Evolutionary conservation across 2,113 vertebrate genomes (phyloP), one percentile per base, ranked within the genome.

Genomic region (Urocolius indicus): DNA sequence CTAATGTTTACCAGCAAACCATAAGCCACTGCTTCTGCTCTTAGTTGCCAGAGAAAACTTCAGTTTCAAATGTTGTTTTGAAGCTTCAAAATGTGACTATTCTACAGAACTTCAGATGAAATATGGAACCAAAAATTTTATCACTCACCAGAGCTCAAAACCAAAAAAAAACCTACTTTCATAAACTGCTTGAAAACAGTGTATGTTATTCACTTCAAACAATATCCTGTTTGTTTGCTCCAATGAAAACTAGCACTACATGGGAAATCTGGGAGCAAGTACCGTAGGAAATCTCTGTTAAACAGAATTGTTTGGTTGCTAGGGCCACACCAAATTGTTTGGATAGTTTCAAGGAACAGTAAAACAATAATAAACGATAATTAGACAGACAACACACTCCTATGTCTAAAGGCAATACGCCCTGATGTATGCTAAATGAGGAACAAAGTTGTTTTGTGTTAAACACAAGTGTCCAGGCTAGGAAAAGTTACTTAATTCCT

Each of bases 291-390:
- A 97, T 92, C 91, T 95, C 96, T 98, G 92, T 90, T 96, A 93
- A 93, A 95, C 95, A 81, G 95, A 95, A 95, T 97, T 98, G 97
- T 98, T 98, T 96, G 96, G 97, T 98, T 98, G 97, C 97, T 96
- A 98, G 48, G 97, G 97, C 89, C 98, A 97, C 95, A 87, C 79
- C 80, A 59, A 62, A 95, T 93, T 97, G 93, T 95, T 95, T 96
- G 74, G 92, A 93, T 86, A 94, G 93, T 68, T 91, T 55, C 89
- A 93, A 77, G 81, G 73, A 96, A 96, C 94, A 63, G 82, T 86
- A 82, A 94, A 96, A 96, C 92, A 96, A 93, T 88, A 90, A 90
- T 75, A 90, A 95, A 93, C 76, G 61, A 61, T 93, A 95, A 94
- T 93, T 63, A 90, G 72, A 90, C 73, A 89, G 90, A 68, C 82